phyloP scores from a whole-genome alignment of 2,888 invertebrate genomes.

The Polydrusus tereticollis region DNA sequence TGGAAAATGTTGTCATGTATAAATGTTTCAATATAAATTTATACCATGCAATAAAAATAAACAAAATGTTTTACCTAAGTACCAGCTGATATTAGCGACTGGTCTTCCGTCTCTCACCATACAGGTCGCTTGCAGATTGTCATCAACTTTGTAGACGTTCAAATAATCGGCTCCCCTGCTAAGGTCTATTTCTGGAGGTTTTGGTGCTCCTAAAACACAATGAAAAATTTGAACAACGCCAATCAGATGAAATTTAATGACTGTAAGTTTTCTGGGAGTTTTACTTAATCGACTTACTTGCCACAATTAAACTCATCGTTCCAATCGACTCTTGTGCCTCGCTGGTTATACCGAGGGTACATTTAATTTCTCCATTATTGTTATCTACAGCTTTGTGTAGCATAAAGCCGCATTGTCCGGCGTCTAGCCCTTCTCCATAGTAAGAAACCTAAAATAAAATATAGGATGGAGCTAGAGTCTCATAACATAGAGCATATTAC shows the following conservation, averaged over 20 bases:
- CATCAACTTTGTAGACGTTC: conserved; percentile 72
- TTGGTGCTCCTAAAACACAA: conserved; percentile 67
- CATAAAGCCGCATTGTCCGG: conserved; percentile 80
- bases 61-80: conserved; percentile 69
- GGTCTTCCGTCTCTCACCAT: conserved; percentile 79
- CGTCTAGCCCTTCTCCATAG: conserved; percentile 68
- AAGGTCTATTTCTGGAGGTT: conserved; percentile 67
- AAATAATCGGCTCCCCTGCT: conserved; percentile 64
- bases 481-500: neutral
- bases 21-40: too few relatives aligned
- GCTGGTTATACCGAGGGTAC: conserved; percentile 73
- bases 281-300: conserved; percentile 74
- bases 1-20: too few relatives aligned
- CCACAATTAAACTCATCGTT: conserved; percentile 76
- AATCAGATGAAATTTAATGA: too few relatives aligned
- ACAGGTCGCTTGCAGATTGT: conserved; percentile 76
- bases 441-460: conserved; percentile 63
- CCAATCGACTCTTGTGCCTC: conserved; percentile 73
- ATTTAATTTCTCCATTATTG: conserved; percentile 80
- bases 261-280: too few relatives aligned
- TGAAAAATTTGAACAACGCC: neutral
- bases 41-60: too few relatives aligned
- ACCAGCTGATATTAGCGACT: conserved; percentile 82
- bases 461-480: too few relatives aligned
- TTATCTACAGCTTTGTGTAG: conserved; percentile 75